Conservation (phyloP, 1,140 invertebrate genomes). For the Chironomus tepperi region DNA sequence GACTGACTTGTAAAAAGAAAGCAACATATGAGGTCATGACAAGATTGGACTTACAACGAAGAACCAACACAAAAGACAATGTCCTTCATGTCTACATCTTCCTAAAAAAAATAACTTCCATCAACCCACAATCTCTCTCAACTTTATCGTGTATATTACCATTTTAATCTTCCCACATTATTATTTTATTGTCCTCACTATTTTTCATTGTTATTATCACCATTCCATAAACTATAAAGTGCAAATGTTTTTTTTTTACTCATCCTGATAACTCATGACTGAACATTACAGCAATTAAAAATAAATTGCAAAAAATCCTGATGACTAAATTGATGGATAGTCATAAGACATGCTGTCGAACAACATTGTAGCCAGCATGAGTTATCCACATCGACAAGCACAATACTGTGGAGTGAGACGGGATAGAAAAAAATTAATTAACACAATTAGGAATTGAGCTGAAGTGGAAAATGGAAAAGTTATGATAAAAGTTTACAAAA, state of each 20-base stretch:
- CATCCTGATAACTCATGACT: neutral
- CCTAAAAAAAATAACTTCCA: no score
- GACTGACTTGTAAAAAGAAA: no score
- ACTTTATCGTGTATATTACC: no score
- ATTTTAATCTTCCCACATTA: no score
- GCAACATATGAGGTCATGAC: no score
- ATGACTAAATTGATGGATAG: neutral
- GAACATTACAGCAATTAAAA: neutral
- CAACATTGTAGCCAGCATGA: neutral
- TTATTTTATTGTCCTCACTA: neutral
- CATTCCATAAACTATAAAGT: neutral
- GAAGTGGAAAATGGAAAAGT: neutral
- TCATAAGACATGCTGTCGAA: neutral
- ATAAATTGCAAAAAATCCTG: neutral
- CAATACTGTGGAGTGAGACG: neutral
- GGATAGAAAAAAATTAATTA: conserved; percentile 15
- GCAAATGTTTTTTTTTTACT: neutral
- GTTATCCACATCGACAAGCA: no score
- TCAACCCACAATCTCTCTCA: no score
- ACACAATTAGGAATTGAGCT: neutral
- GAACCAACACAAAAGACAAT: no score
- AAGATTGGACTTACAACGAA: no score
- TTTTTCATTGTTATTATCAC: neutral
- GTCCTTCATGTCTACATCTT: no score
- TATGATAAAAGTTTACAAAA: neutral